Evolutionary conservation across 2,797 vertebrate species (phyloP).

Genomic region (Antrozous pallidus): DNA sequence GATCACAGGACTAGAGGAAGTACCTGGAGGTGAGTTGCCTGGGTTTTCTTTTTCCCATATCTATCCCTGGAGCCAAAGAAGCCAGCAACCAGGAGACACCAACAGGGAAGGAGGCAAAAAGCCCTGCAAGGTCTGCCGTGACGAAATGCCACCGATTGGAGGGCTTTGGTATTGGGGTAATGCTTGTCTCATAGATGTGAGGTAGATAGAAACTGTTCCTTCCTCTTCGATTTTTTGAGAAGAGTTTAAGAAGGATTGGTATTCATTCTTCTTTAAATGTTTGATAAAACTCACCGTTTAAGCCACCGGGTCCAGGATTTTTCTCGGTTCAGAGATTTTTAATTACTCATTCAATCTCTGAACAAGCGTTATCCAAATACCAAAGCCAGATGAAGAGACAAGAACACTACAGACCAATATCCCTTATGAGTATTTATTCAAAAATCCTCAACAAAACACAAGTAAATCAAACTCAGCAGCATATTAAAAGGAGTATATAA

Average conservation of each 20-base stretch:
- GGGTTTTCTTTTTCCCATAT: not conserved
- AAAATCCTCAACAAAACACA: not conserved
- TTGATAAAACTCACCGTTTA: not conserved
- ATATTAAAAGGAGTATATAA: not conserved
- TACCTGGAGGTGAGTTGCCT: not conserved
- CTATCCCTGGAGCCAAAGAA: not conserved
- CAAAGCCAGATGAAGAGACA: not conserved
- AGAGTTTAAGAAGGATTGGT: not conserved
- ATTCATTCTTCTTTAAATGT: not conserved
- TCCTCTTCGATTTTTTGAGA: not conserved
- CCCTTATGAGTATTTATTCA: not conserved
- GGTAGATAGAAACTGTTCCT: not conserved
- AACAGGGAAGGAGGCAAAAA: not conserved
- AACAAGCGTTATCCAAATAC: not conserved
- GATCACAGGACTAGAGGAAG: not conserved
- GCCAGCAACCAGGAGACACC: not conserved
- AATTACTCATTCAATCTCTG: not conserved
- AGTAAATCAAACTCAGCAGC: not conserved
- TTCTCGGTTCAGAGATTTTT: not conserved
- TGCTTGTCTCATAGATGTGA: not conserved
- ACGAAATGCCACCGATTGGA: not conserved
- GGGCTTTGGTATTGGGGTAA: not conserved
- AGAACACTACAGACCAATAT: not conserved
- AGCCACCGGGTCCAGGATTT: not conserved
- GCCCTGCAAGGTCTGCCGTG: not conserved